phyloP scores from a whole-genome alignment of 2,888 invertebrate genomes.

The Leptodirus hochenwartii region DNA sequence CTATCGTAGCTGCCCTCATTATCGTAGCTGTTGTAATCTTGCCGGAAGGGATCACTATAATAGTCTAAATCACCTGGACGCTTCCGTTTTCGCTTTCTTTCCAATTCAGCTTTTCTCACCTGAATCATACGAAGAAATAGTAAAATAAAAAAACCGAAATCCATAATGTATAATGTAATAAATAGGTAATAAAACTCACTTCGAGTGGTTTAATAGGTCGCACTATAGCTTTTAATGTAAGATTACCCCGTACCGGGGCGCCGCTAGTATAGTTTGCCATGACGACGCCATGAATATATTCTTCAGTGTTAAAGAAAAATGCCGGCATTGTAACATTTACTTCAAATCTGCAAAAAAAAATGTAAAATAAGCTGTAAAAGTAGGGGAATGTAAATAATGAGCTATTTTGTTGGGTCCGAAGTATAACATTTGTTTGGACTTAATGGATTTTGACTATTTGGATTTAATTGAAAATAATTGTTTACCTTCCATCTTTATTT shows the following conservation, averaged over 20 bases:
- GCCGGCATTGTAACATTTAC: slow-evolving; percentile 93
- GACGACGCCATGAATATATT: slow-evolving; percentile 65
- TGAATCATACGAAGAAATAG: no score
- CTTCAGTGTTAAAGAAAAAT: slow-evolving; percentile 78
- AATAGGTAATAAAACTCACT: slow-evolving; percentile 7
- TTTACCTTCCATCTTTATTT: no score
- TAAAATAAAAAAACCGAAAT: no score
- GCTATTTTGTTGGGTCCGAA: slow-evolving; percentile 3
- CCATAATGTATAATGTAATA: no score
- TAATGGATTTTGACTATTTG: no score
- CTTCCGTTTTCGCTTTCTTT: slow-evolving; percentile 9
- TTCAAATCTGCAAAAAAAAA: no score
- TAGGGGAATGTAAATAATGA: neutral
- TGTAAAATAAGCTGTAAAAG: slow-evolving; percentile 2
- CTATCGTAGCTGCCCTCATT: slow-evolving; percentile 14
- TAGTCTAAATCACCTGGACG: slow-evolving; percentile 10
- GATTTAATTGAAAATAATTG: slow-evolving; percentile 2
- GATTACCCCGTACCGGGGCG: slow-evolving; percentile 74
- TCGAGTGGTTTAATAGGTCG: slow-evolving; percentile 39
- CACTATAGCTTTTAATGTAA: slow-evolving; percentile 66
- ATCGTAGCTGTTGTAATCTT: slow-evolving; percentile 9
- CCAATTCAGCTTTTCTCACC: slow-evolving; percentile 8
- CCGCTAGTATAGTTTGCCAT: slow-evolving; percentile 95
- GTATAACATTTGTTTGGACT: no score
- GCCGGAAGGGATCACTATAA: slow-evolving; percentile 10